Evolutionary conservation across 2,797 vertebrate genomes (phyloP).

Genomic region (Borostomias antarcticus): DNA sequence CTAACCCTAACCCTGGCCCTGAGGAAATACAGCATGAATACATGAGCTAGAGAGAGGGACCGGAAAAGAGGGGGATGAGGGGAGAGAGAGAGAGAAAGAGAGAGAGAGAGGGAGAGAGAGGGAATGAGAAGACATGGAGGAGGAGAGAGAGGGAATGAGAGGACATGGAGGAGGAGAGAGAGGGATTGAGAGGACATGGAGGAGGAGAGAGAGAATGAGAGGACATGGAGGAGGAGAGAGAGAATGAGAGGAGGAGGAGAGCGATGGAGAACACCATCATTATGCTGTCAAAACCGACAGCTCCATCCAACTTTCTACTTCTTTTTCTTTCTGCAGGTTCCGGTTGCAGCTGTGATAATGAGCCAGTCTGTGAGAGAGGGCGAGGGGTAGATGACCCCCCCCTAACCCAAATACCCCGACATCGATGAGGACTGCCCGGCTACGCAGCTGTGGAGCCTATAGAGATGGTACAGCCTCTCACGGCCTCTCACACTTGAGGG

Average conservation of each 20-base stretch:
- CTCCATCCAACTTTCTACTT: slow-evolving; percentile 51
- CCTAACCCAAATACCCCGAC: too few species aligned
- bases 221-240: neutral
- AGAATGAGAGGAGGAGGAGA: slow-evolving; percentile 35
- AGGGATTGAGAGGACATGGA: slow-evolving; percentile 27
- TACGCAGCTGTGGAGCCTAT: too few species aligned
- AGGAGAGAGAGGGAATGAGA: slow-evolving; percentile 27
- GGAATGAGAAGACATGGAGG: slow-evolving; percentile 9
- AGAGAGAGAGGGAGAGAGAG: slow-evolving; percentile 4
- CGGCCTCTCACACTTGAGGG: too few species aligned
- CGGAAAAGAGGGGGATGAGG: too few species aligned
- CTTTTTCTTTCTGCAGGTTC: slow-evolving; percentile 39
- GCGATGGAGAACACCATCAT: slow-evolving; percentile 34
- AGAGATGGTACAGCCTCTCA: too few species aligned
- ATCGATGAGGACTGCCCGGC: too few species aligned
- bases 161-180: slow-evolving; percentile 24
- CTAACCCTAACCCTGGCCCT: too few species aligned
- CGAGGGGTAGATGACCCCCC: too few species aligned
- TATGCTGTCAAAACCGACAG: slow-evolving; percentile 50
- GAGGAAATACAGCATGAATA: too few species aligned
- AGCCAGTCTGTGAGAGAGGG: slow-evolving; percentile 13
- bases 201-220: slow-evolving; percentile 27
- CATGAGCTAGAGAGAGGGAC: neutral
- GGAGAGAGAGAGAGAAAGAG: neutral
- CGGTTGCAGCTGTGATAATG: slow-evolving; percentile 9